Base-by-base conservation (phyloP, 30 jellyfish, hydroid and myxozoan genomes). In the Aurelia coerulea region DNA sequence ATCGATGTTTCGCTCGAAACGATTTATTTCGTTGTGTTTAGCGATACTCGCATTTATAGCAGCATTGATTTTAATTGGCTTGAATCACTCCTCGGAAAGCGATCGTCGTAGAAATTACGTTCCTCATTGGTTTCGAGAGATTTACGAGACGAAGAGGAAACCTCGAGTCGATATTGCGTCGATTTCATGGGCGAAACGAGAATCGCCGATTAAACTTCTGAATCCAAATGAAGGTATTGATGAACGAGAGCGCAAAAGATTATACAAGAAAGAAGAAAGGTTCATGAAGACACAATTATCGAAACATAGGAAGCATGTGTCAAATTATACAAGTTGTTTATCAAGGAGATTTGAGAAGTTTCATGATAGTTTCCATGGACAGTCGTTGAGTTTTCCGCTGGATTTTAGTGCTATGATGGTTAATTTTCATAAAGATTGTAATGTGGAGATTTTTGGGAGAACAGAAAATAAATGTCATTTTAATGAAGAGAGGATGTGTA, bases 291-390 rank as follows among this genome's bases (percentile, higher is more conserved):
- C 23, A 4, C 88, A 65, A 29, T 6, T 73, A 68, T 32, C 65
- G 1, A 73, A 52, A 50, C 85, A 84, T 64, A 65, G 50, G 76
- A 84, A 65, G 10, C 65, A 84, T 73, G 53, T 84, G 1, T 13
- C 33, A 5, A 84, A 74, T 54, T 84, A 84, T 17, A 84, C 93
- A 31, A 60, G 66, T 7, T 84, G 93, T 32, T 73, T 84, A 46
- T 12, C 74, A 16, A 62, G 63, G 10, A 64, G 62, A 32, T 69
- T 71, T 49, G 46, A 54, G 10, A 50, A 73, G 49, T 65, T 73
- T 42, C 82, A 52, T n/a, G 32, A 53, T 3, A 62, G 39, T 34
- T 29, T 74, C 29, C 58, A 68, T 18, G 37, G 33, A 8, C 49
- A 37, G 54, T 9, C 11, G 68, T 31, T 52, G 60, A 63, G 56